These are phyloP conservation scores for Dermochelys coriacea DNA, from an alignment of 2,797 vertebrate species.

Conservation along the genomic window DNA sequence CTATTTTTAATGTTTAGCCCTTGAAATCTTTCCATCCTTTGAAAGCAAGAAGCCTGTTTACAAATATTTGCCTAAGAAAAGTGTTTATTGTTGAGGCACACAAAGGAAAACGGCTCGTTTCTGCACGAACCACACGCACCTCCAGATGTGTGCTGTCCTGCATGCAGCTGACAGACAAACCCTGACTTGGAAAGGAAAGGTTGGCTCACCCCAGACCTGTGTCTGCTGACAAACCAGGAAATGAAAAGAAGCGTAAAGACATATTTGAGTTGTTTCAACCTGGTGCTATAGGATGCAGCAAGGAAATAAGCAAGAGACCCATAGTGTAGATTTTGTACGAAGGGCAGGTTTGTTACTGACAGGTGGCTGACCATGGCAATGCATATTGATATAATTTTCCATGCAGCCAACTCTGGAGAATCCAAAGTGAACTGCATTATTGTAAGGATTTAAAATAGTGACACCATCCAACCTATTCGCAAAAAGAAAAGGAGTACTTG, in stretches of 20 bases:
- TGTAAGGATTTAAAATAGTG: background rate
- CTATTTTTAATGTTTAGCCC: background rate
- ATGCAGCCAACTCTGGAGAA: rapidly evolving
- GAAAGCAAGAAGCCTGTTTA: background rate
- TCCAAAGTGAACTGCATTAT: background rate
- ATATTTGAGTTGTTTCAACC: background rate
- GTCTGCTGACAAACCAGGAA: background rate
- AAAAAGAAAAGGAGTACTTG: too few relatives aligned
- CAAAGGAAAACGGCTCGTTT: background rate
- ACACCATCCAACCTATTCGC: rapidly evolving
- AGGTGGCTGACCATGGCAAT: background rate
- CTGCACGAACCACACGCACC: rapidly evolving
- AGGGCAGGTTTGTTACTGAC: background rate
- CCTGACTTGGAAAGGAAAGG: background rate
- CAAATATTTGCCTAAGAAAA: background rate
- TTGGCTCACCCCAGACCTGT: background rate
- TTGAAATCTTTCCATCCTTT: background rate
- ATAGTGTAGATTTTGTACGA: rapidly evolving
- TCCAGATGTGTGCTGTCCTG: background rate
- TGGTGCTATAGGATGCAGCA: rapidly evolving
- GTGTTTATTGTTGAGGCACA: background rate
- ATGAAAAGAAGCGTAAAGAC: background rate
- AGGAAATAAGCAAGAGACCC: background rate
- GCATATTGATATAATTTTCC: rapidly evolving
- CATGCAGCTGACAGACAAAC: background rate